Evolutionary conservation across 2,113 vertebrate genomes (phyloP).

Genomic region (Salvelinus namaycush): DNA sequence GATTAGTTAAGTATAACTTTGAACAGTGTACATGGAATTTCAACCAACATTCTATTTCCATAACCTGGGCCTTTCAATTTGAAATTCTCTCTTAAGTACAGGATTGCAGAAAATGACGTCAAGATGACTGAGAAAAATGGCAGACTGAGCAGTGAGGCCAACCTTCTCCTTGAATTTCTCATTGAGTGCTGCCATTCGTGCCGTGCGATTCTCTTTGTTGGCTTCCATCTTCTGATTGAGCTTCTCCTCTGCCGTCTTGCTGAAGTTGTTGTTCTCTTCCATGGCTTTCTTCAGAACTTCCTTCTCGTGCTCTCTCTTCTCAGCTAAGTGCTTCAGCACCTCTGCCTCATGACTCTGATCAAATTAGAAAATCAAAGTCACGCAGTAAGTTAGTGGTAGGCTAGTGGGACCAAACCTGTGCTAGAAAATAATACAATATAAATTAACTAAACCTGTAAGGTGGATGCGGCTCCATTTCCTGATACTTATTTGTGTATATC

Average conservation of each 20-base stretch:
- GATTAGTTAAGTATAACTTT: no score
- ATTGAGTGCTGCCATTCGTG: constrained; percentile 89
- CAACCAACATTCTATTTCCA: no score
- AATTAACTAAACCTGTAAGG: not conserved
- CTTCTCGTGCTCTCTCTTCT: constrained; percentile 93
- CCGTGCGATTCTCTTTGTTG: constrained; percentile 92
- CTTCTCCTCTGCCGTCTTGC: constrained; percentile 93
- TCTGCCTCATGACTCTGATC: constrained; percentile 88
- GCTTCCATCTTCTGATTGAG: constrained; percentile 95
- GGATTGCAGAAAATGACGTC: no score
- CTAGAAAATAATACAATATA: not conserved
- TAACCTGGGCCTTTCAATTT: no score
- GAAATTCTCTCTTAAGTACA: no score
- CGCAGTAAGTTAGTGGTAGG: no score
- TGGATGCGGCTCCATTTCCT: not conserved
- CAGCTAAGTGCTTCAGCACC: constrained; percentile 90
- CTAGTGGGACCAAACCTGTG: no score
- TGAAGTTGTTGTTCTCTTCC: constrained; percentile 93
- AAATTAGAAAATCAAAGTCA: no score
- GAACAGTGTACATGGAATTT: no score
- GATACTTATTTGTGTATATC: not conserved
- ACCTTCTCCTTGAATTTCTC: constrained; percentile 97
- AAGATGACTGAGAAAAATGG: not conserved
- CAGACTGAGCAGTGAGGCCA: not conserved
- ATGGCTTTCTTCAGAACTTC: constrained; percentile 94